phyloP scores from a whole-genome alignment of 2,113 vertebrate genomes.

The Xiphias gladius region DNA sequence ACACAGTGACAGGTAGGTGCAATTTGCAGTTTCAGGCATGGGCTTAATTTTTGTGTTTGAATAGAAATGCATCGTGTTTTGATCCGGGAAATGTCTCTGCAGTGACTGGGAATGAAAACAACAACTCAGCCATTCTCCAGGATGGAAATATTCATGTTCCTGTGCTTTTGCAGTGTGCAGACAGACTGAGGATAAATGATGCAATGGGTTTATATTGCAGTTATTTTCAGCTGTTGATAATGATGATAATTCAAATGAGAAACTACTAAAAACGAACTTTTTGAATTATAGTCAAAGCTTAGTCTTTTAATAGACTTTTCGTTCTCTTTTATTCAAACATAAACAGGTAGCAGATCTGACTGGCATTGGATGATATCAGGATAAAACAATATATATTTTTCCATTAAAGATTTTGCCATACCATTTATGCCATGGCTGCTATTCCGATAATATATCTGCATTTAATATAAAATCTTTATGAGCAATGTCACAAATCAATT shows the following conservation, averaged over 20 bases:
- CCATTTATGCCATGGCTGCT: too few species aligned
- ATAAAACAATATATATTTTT: too few species aligned
- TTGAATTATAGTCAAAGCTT: background rate
- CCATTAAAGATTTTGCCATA: too few species aligned
- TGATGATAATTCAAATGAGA: background rate
- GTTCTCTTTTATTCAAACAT: background rate
- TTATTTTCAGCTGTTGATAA: background rate
- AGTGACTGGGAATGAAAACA: background rate
- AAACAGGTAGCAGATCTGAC: background rate
- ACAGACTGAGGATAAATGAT: background rate
- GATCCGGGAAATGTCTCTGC: background rate
- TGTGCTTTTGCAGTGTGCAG: background rate
- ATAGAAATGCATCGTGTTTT: slow-evolving; percentile 10
- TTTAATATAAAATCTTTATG: too few species aligned
- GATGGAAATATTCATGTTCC: background rate
- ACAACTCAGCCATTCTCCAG: background rate
- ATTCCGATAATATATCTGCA: too few species aligned
- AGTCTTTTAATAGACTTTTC: background rate
- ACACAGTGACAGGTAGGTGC: slow-evolving; percentile 44
- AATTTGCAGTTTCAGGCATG: background rate
- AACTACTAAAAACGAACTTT: background rate
- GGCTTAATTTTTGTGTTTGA: slow-evolving; percentile 2
- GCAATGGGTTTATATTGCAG: background rate
- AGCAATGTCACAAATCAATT: too few species aligned
- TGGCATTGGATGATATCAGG: too few species aligned